These are phyloP conservation scores for Ooceraea biroi DNA, from an alignment of 1,140 invertebrate genomes.

Conservation along the genomic window DNA sequence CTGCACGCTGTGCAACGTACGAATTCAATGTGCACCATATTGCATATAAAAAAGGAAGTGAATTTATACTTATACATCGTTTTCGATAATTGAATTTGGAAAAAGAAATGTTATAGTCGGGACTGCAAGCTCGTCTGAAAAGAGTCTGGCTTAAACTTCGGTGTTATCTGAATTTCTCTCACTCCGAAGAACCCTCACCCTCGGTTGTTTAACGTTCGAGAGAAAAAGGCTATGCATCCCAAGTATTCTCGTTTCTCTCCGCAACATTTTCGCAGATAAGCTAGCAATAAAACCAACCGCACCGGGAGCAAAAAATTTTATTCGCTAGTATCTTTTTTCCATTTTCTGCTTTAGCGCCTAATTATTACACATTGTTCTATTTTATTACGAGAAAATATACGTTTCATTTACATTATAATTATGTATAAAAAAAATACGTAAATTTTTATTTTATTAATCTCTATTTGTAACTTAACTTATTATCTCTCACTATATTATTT, in stretches of 20 bases:
- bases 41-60: background rate
- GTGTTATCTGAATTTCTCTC: slow-evolving; percentile 11
- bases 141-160: slow-evolving; percentile 45
- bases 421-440: no score
- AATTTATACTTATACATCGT: slow-evolving; percentile 22
- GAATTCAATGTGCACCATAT: background rate
- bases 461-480: no score
- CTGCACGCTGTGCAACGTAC: background rate
- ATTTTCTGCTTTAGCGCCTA: background rate
- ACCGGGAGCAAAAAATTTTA: slow-evolving; percentile 10
- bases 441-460: no score
- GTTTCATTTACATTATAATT: background rate
- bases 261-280: slow-evolving; percentile 44
- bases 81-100: slow-evolving; percentile 42
- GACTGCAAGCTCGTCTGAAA: background rate
- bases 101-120: background rate
- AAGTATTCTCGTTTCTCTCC: slow-evolving; percentile 23
- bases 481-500: no score
- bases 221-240: slow-evolving; percentile 36
- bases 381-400: background rate
- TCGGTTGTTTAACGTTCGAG: slow-evolving; percentile 19
- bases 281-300: slow-evolving; percentile 20
- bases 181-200: background rate
- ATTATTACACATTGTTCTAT: background rate
- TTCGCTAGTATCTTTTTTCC: background rate